Evolutionary conservation across 2,797 vertebrate genomes (phyloP), one percentile per base, ranked within the genome.

Genomic region (Darevskia mixta): DNA sequence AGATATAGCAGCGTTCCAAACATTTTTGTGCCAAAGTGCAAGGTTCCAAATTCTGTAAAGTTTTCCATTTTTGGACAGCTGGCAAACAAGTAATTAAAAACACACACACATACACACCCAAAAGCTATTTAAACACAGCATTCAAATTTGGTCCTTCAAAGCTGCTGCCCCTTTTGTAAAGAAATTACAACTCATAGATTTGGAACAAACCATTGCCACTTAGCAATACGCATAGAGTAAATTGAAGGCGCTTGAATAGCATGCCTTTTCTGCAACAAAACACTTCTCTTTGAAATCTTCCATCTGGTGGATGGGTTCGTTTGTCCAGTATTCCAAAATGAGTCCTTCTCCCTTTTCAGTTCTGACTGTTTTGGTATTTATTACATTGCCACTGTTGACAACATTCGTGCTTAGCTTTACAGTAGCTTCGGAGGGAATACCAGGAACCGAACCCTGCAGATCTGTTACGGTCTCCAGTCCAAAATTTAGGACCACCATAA

Each of bases 401-500:
- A 85, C 79, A 45, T 93, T 92, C 25, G 99, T 99, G 94, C 98
- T 98, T 92, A 98, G 93, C 79, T 94, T 96, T 93, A 99, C 76
- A 32, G 20, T 90, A 75, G 97, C 90, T 93, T 95, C 35, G 1
- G 95, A 90, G 2, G 99, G 98, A 69, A 99, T 93, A 91, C 95
- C 95, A 0, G 71, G 88, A 83, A 98, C 61, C 2, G 92, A 32
- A 43, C 96, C 96, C 84, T 97, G 95, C 89, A 99, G 95, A 45
- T 98, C 97, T 91, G 92, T 45, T 38, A 95, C 90, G 0, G 96
- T 87, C 66, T 91, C 82, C 11, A 94, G 85, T 67, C 98, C 98
- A 5, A 99, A 99, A 95, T 99, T 99, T 69, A 99, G 97, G 91
- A 99, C 95, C 89, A 99, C 92, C 32, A 99, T 97, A 87, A 98